Percentiles rank a stretch among this genome's conserved stretches.
phyloP scores from a whole-genome alignment of 2,797 vertebrate species.

The Acanthurus tractus region DNA sequence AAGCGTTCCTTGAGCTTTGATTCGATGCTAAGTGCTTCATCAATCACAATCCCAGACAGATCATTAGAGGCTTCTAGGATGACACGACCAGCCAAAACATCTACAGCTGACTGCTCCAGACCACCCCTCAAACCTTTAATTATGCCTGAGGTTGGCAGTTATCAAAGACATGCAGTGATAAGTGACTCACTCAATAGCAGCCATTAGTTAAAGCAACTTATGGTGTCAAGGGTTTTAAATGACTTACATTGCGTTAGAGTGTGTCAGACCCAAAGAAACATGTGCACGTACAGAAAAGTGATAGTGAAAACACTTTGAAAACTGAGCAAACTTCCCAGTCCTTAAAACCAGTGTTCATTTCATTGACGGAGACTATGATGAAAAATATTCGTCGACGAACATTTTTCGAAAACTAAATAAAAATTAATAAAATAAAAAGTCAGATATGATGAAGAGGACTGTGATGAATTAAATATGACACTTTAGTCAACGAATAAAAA shows the following conservation, averaged over 20 bases:
- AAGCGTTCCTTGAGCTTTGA: conserved; percentile 69
- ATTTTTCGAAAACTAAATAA: too few relatives aligned
- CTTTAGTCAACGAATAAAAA: too few relatives aligned
- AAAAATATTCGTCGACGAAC: too few relatives aligned
- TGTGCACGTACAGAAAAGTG: neutral
- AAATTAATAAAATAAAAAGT: too few relatives aligned
- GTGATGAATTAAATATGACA: too few relatives aligned
- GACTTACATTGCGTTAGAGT: conserved; percentile 19
- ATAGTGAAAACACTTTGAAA: neutral
- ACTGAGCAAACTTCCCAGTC: neutral
- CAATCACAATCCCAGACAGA: conserved; percentile 81
- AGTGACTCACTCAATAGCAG: conserved; percentile 70
- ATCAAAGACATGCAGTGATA: conserved; percentile 75
- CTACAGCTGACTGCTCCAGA: conserved; percentile 71
- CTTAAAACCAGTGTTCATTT: too few relatives aligned
- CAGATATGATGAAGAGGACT: too few relatives aligned
- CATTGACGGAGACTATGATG: too few relatives aligned
- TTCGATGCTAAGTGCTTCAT: conserved; percentile 82
- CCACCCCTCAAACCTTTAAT: conserved; percentile 80
- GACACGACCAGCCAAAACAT: conserved; percentile 80
- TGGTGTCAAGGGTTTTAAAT: conserved; percentile 64
- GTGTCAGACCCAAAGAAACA: conserved; percentile 10
- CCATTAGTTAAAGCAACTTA: conserved; percentile 73
- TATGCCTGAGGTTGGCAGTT: conserved; percentile 69
- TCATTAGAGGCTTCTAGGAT: conserved; percentile 80